These are phyloP conservation scores for Chrosomus eos DNA, from an alignment of 2,797 vertebrate species.

Conservation along the genomic window DNA sequence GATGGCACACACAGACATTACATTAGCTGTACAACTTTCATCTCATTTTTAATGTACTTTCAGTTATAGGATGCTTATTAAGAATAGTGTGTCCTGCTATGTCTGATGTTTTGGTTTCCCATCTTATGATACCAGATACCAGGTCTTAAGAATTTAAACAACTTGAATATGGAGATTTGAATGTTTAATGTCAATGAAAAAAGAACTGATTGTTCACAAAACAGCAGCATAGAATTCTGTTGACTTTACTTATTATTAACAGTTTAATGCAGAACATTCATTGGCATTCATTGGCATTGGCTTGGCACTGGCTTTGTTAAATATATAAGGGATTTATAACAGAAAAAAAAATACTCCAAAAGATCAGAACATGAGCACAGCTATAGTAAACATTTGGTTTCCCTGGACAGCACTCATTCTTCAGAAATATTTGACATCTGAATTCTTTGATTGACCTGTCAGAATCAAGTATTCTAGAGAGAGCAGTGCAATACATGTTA, in stretches of 20 bases:
- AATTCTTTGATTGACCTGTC: not conserved
- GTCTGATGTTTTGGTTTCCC: slow-evolving; percentile 10
- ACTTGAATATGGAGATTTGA: not conserved
- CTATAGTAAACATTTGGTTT: not conserved
- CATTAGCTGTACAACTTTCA: not conserved
- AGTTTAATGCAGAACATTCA: not conserved
- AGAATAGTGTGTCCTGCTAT: not conserved
- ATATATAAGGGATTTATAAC: not conserved
- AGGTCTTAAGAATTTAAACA: not conserved
- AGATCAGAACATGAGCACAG: not conserved
- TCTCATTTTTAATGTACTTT: not conserved
- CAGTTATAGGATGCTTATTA: not conserved
- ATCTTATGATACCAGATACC: not conserved
- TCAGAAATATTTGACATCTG: not conserved
- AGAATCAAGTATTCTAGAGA: not conserved
- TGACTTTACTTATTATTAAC: not conserved
- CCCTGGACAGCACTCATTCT: not conserved
- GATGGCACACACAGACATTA: slow-evolving; percentile 1
- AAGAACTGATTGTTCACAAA: not conserved
- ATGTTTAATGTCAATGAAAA: not conserved
- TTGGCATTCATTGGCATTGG: not conserved
- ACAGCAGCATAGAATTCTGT: not conserved
- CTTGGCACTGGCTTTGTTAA: not conserved
- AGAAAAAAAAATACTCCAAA: not conserved
- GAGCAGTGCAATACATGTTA: not conserved